Evolutionary conservation across 2,113 vertebrate species (phyloP), one percentile per base, ranked within the genome.

Genomic region (Dicerorhinus sumatrensis): DNA sequence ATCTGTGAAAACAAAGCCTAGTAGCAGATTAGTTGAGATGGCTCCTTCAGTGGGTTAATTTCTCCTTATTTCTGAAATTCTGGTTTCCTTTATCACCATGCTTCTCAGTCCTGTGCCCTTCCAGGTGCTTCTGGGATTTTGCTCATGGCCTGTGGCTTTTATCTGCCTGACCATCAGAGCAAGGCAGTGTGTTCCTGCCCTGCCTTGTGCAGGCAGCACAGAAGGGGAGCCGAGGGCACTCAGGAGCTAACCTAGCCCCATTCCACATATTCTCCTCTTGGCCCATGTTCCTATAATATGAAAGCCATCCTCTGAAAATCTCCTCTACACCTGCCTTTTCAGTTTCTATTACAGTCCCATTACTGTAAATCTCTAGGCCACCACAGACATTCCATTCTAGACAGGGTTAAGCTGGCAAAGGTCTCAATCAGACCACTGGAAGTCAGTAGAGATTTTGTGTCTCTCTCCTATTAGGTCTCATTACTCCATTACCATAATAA

Each of bases 1-100:
- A 29, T 73, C 27, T 95, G 63, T 92, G 63, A 80, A 89, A 79
- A 95, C 67, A 85, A 89, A 94, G 51, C 8, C 77, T 69, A 7
- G 10, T 5, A 17, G 10, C 4, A 36, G 4, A 62, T 62, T 39
- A 48, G 23, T 10, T 31, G 27, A 54, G 7, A 69, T 23, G 1
- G 3, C 36, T 82, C 46, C 29, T 94, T 69, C 23, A 46, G 13
- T n/a, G 20, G 67, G 17, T 20, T 77, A 48, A 54, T 95, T 84
- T 72, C 29, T 39, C 16, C 56, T 72, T 46, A 36, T 77, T 9
- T 85, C 29, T 39, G 54, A 76, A 76, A 29, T 18, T 17, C 29
- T 58, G 14, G 13, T 79, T 63, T 96, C 70, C 56, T 90, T 96
- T 76, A 73, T 83, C 18, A 70, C 23, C 14, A 1, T 33, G 29